A percentile compares a stretch with the other conserved stretches of the same genome.
Evolutionary conservation across 2,888 invertebrate species (phyloP).

Genomic region (Zhengitettix transpicula): DNA sequence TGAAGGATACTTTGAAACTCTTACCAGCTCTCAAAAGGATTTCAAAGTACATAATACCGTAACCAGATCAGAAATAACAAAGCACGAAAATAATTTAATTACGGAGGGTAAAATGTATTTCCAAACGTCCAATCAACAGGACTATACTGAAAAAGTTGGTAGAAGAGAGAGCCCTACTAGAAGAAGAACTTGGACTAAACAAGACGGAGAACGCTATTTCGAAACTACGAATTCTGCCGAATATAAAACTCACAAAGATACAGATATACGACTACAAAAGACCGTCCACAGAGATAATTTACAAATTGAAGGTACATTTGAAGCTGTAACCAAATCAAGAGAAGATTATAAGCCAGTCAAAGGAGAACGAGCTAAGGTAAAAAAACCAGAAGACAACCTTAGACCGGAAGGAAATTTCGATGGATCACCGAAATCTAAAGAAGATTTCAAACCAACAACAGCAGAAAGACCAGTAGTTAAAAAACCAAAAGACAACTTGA

Average conservation of each 20-base stretch:
- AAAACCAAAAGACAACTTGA: constrained; percentile 41
- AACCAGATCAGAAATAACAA: constrained; percentile 15
- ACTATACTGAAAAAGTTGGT: constrained; percentile 40
- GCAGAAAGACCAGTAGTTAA: constrained; percentile 21
- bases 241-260: constrained; percentile 7
- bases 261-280: no score
- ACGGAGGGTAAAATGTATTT: constrained; percentile 38
- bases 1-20: constrained; percentile 15
- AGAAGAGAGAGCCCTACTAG: constrained; percentile 39
- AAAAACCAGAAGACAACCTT: constrained; percentile 27
- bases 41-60: constrained; percentile 16
- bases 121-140: constrained; percentile 43
- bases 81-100: constrained; percentile 18
- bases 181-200: constrained; percentile 53
- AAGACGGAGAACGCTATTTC: constrained; percentile 48
- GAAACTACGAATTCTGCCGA: constrained; percentile 46
- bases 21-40: constrained; percentile 17
- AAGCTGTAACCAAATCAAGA: constrained; percentile 7
- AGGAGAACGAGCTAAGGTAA: constrained; percentile 13
- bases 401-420: constrained; percentile 33
- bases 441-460: constrained; percentile 26
- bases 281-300: constrained; percentile 21
- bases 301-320: constrained; percentile 9
- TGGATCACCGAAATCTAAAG: constrained; percentile 27
- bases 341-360: constrained; percentile 6